Evolutionary conservation across 1,140 invertebrate genomes (phyloP).

Genomic region (Drosophila varians): DNA sequence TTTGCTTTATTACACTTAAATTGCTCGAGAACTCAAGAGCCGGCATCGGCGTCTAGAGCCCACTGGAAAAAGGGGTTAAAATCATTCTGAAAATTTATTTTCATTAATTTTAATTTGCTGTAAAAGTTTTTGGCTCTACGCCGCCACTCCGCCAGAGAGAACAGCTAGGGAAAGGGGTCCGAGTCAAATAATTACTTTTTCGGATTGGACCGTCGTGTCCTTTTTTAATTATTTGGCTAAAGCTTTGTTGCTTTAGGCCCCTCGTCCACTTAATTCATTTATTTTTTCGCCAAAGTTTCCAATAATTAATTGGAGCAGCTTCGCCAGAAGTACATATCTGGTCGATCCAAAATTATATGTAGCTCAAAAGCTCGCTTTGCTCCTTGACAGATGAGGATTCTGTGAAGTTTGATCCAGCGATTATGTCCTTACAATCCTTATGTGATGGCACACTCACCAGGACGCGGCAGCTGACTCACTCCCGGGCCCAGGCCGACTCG

Average conservation of each 20-base stretch:
- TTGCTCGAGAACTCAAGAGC: constrained; percentile 60
- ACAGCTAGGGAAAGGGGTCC: not conserved
- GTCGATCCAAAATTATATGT: not conserved
- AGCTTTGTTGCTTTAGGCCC: constrained; percentile 52
- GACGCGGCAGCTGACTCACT: constrained; percentile 7
- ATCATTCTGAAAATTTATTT: constrained; percentile 80
- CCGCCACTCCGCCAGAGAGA: not conserved
- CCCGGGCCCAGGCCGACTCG: constrained; percentile 31
- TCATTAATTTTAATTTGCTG: constrained; percentile 80
- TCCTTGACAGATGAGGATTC: constrained; percentile 7
- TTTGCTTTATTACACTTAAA: constrained; percentile 75
- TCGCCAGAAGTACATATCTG: not conserved
- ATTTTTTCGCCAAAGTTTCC: constrained; percentile 51
- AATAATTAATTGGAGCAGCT: constrained; percentile 70
- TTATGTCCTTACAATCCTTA: constrained; percentile 30
- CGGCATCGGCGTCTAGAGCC: constrained; percentile 32
- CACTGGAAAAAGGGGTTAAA: constrained; percentile 60
- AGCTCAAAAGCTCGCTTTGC: not conserved
- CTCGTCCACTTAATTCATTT: constrained; percentile 74
- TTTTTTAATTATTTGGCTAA: constrained; percentile 75
- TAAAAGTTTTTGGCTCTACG: constrained; percentile 59
- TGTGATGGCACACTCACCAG: constrained; percentile 64
- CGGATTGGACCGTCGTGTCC: constrained; percentile 67
- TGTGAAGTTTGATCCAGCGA: not conserved
- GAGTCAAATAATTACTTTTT: constrained; percentile 75